A percentile compares a stretch with the other conserved stretches of the same genome.
phyloP scores from a whole-genome alignment of 2,888 invertebrate species.

The Melanotus villosus region DNA sequence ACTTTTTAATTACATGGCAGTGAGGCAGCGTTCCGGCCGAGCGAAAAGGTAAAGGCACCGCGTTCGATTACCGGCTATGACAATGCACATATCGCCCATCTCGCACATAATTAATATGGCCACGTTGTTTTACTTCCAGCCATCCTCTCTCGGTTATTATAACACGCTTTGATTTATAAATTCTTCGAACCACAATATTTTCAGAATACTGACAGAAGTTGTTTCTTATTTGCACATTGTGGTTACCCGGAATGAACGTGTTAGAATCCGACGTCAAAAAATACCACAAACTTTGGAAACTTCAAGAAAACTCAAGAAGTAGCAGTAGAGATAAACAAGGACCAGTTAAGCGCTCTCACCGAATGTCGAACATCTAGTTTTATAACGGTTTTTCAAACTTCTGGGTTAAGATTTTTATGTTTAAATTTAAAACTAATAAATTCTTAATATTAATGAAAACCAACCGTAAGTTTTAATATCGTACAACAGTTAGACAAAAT shows the following conservation, averaged over 20 bases:
- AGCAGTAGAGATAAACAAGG: too few relatives aligned
- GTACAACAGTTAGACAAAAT: too few relatives aligned
- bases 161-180: slow-evolving; percentile 12
- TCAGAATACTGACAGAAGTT: background rate
- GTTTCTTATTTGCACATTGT: background rate
- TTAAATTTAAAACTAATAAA: too few relatives aligned
- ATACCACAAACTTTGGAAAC: too few relatives aligned
- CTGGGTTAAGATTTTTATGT: too few relatives aligned
- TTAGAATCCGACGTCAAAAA: too few relatives aligned
- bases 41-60: slow-evolving; percentile 52
- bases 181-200: slow-evolving; percentile 7
- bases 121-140: slow-evolving; percentile 39
- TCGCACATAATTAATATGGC: slow-evolving; percentile 49
- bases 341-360: too few relatives aligned
- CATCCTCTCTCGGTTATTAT: slow-evolving; percentile 28
- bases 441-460: too few relatives aligned
- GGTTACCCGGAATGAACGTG: background rate
- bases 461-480: too few relatives aligned
- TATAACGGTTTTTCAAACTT: too few relatives aligned
- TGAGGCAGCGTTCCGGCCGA: slow-evolving; percentile 54
- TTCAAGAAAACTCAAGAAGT: too few relatives aligned
- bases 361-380: too few relatives aligned
- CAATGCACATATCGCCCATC: slow-evolving; percentile 56
- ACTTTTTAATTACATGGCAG: slow-evolving; percentile 57
- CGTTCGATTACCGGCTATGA: slow-evolving; percentile 60